phyloP scores from a whole-genome alignment of 2,888 invertebrate genomes.

The Autographa gamma region DNA sequence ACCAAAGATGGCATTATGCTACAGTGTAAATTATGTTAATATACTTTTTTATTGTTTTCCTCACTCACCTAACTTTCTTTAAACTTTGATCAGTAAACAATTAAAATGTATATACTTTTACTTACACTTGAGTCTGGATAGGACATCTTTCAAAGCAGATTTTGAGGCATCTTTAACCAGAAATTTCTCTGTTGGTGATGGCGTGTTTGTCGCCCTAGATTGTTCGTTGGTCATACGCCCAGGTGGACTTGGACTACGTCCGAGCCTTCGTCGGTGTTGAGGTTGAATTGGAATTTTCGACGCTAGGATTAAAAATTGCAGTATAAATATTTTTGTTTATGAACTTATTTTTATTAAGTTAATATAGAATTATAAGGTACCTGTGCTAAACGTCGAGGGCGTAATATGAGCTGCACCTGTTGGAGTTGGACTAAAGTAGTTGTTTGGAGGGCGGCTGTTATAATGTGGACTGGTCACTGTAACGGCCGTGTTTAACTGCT shows the following conservation, averaged over 20 bases:
- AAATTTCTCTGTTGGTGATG: conserved; percentile 57
- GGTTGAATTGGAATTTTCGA: conserved; percentile 50
- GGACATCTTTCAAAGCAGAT: conserved; percentile 68
- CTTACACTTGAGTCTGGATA: conserved; percentile 80
- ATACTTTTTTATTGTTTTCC: too few species aligned
- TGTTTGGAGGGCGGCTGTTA: conserved; percentile 53
- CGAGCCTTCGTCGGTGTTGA: conserved; percentile 74
- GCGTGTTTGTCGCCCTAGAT: conserved; percentile 79
- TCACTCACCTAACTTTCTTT: too few species aligned
- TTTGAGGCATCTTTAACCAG: conserved; percentile 67
- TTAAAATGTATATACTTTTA: conserved; percentile 15
- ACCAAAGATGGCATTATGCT: not conserved
- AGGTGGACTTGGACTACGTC: conserved; percentile 83
- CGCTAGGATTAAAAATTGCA: not conserved
- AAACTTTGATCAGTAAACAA: too few species aligned
- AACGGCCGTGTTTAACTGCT: conserved; percentile 66
- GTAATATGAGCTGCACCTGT: conserved; percentile 50
- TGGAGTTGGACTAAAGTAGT: conserved; percentile 23
- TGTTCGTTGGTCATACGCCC: conserved; percentile 65
- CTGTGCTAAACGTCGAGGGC: conserved; percentile 62
- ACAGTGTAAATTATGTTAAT: not conserved
- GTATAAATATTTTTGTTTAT: too few species aligned
- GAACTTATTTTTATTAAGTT: too few species aligned
- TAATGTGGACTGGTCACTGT: conserved; percentile 68
- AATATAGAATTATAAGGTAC: conserved; percentile 39